phyloP scores from a whole-genome alignment of 2,888 invertebrate species.

The Drosophila putrida region DNA sequence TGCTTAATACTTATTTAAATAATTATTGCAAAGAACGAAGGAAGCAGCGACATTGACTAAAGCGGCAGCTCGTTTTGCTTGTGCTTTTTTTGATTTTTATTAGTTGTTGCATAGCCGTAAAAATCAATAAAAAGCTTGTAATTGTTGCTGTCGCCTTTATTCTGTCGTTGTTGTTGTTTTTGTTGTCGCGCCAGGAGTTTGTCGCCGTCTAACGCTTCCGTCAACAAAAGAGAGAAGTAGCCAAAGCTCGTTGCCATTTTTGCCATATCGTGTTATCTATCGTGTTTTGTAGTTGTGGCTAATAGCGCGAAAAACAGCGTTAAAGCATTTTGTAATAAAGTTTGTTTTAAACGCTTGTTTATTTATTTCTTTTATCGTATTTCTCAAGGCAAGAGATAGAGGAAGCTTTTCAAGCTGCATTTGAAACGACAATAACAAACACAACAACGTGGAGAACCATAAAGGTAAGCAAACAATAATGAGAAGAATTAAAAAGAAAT shows the following conservation, averaged over 20 bases:
- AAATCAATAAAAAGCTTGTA: constrained; percentile 68
- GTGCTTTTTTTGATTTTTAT: constrained; percentile 39
- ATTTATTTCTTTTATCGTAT: constrained; percentile 44
- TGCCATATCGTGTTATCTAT: constrained; percentile 36
- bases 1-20: constrained; percentile 55
- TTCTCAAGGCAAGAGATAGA: constrained; percentile 14
- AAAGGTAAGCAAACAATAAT: constrained; percentile 36
- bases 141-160: constrained; percentile 48
- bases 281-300: constrained; percentile 30
- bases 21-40: constrained; percentile 46
- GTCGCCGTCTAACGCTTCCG: constrained; percentile 59
- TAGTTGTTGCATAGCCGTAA: constrained; percentile 64
- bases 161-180: constrained; percentile 37
- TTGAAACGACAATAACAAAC: constrained; percentile 45
- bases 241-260: constrained; percentile 26
- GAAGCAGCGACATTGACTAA: constrained; percentile 29
- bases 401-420: constrained; percentile 52
- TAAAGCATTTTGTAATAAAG: constrained; percentile 31
- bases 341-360: constrained; percentile 26
- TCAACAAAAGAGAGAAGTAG: constrained; percentile 55
- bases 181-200: constrained; percentile 49
- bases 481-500: constrained; percentile 8
- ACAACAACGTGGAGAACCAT: constrained; percentile 12
- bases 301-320: constrained; percentile 33
- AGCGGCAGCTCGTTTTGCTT: constrained; percentile 29